Evolutionary conservation across 2,797 vertebrate species (phyloP), one percentile per base, ranked within the genome.

Genomic region (Sebastes ruberrimus): DNA sequence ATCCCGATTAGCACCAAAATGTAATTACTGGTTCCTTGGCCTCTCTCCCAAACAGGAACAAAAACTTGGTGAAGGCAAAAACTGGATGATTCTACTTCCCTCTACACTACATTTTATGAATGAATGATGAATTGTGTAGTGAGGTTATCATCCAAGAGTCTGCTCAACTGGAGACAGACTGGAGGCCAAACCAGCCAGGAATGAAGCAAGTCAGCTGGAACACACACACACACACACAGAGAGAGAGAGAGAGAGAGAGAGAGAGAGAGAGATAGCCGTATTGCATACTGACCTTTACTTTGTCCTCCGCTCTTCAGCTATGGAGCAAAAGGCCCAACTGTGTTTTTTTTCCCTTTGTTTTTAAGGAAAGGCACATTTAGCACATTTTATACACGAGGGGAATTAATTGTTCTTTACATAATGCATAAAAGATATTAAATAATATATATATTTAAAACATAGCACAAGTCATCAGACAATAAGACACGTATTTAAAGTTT

Each of bases 161-260:
- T 61, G 67, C 67, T 85, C 67, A 80, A 38, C 73, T 81, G 25
- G 52, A 79, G 59, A 64, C 63, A 77, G 72, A 78, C 88, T 81
- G 65, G 61, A 80, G 35, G 71, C 53, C 72, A 25, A 25, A 32
- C 57, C 74, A 65, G 66, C 73, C 60, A 64, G 38, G 38, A 82
- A 73, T 74, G 62, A 76, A 73, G 13, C 63, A 76, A 73, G 84
- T 89, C 86, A 88, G 57, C 56, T 38, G 30, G 73, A 85, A 72
- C 64, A 63, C 61, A 42, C 16, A 46, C 16, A 18, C 14, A 46
- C 14, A 18, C 14, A 18, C 3, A 46, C 2, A 42, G 6, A 28
- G 28, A 28, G 28, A 32, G 30, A 38, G 38, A 42, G 38, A 42
- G 38, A 42, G 38, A 46, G 42, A 18, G 42, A 18, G 16, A 52